phyloP scores from a whole-genome alignment of 2,113 vertebrate species.

The Tupaia tana region DNA sequence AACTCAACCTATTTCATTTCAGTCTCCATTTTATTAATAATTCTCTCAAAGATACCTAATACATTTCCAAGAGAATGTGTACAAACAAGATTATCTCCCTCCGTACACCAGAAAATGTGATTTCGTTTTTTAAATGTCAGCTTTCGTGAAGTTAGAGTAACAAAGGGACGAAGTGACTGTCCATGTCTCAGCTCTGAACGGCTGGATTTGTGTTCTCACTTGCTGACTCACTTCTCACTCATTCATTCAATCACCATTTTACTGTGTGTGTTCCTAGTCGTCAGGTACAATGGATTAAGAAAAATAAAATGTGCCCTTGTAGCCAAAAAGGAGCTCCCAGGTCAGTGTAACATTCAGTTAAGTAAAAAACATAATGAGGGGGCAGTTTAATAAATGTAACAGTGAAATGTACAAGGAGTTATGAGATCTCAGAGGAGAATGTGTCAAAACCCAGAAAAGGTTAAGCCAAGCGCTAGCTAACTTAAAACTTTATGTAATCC shows the following conservation, averaged over 20 bases:
- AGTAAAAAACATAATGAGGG: conserved; percentile 6
- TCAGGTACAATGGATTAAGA: neutral
- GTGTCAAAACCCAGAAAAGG: conserved; percentile 65
- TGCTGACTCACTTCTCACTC: neutral
- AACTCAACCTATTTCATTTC: conserved; percentile 83
- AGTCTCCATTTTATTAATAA: conserved; percentile 68
- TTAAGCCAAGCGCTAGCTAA: conserved; percentile 58
- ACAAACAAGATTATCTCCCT: conserved; percentile 75
- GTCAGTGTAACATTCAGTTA: neutral
- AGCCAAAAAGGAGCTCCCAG: neutral
- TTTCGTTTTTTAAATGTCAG: conserved; percentile 53
- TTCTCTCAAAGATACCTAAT: conserved; percentile 73
- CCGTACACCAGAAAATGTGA: conserved; percentile 50
- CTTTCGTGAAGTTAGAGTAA: neutral
- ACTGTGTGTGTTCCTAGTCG: neutral
- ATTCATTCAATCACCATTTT: neutral
- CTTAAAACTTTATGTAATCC: neutral
- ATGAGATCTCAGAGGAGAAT: neutral
- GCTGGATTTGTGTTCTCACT: neutral
- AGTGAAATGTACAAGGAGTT: neutral
- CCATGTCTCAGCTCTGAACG: neutral
- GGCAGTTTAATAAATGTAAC: neutral
- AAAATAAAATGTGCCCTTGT: neutral
- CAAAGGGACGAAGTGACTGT: neutral
- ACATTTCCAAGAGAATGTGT: conserved; percentile 79